Evolutionary conservation across 2,797 vertebrate species (phyloP).

Genomic region (Natrix natrix): DNA sequence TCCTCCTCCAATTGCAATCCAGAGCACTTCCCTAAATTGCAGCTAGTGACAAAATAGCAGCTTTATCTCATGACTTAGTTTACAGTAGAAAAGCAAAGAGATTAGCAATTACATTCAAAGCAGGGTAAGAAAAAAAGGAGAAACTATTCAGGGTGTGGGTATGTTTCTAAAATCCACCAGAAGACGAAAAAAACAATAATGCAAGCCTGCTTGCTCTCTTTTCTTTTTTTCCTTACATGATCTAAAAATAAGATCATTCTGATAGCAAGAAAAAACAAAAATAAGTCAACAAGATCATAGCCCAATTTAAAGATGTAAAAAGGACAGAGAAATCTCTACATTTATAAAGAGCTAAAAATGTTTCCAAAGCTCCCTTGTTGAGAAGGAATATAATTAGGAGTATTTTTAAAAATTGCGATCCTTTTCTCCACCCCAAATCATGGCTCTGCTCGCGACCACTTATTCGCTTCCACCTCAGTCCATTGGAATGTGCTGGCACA

Average conservation of each 20-base stretch:
- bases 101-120: neutral
- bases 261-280: conserved; percentile 60
- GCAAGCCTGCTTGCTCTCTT: neutral
- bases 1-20: neutral
- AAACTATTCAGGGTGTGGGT: neutral
- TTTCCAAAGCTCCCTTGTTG: conserved; percentile 61
- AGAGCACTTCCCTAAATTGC: accelerated
- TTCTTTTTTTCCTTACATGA: conserved; percentile 18
- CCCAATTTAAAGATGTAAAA: conserved; percentile 63
- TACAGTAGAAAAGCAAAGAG: neutral
- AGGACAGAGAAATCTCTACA: conserved; percentile 52
- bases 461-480: conserved; percentile 82
- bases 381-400: conserved; percentile 75
- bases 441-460: conserved; percentile 60
- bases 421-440: conserved; percentile 68
- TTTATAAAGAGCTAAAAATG: conserved; percentile 74
- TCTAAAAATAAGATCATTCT: conserved; percentile 70
- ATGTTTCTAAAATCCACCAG: neutral
- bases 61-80: accelerated
- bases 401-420: conserved; percentile 72
- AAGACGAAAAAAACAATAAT: neutral
- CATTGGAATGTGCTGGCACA: conserved; percentile 89
- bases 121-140: neutral
- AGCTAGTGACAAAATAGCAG: neutral
- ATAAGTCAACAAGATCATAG: conserved; percentile 73